Conservation (phyloP, 2,888 invertebrate genomes). For the Laothoe populi region DNA sequence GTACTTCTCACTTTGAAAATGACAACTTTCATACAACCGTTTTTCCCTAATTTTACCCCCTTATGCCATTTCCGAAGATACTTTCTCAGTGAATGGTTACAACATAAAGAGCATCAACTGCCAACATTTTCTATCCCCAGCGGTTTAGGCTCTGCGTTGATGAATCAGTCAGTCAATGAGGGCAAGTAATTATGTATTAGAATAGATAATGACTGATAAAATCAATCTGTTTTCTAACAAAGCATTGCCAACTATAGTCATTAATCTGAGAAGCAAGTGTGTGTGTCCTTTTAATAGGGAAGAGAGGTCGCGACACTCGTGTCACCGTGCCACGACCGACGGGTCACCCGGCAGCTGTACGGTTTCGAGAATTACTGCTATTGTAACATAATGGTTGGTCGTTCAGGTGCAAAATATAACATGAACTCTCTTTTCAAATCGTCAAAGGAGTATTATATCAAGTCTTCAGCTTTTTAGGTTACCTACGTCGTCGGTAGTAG, state of each 20-base stretch:
- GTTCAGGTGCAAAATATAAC: background rate
- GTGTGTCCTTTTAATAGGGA: conserved; percentile 2
- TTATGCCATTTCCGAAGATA: too few species aligned
- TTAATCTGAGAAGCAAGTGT: background rate
- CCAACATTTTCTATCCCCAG: too few species aligned
- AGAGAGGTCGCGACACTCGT: conserved; percentile 2
- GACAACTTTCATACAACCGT: too few species aligned
- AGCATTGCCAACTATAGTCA: background rate
- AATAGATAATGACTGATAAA: background rate
- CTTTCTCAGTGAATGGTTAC: too few species aligned
- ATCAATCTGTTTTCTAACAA: background rate
- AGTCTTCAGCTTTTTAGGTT: background rate
- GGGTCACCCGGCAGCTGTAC: conserved; percentile 26
- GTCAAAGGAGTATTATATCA: background rate
- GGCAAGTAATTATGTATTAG: too few species aligned
- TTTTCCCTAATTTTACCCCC: too few species aligned
- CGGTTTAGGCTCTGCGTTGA: too few species aligned
- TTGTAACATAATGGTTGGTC: background rate
- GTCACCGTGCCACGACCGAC: conserved; percentile 9
- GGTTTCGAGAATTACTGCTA: conserved; percentile 25
- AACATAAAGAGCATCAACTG: too few species aligned
- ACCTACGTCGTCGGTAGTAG: too few species aligned
- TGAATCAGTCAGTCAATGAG: too few species aligned
- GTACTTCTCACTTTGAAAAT: too few species aligned
- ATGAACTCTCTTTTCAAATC: background rate